Percentiles rank a stretch among this genome's conserved stretches.
These are phyloP conservation scores for Dryobotodes eremita DNA, from an alignment of 2,888 invertebrate genomes.

Conservation along the genomic window DNA sequence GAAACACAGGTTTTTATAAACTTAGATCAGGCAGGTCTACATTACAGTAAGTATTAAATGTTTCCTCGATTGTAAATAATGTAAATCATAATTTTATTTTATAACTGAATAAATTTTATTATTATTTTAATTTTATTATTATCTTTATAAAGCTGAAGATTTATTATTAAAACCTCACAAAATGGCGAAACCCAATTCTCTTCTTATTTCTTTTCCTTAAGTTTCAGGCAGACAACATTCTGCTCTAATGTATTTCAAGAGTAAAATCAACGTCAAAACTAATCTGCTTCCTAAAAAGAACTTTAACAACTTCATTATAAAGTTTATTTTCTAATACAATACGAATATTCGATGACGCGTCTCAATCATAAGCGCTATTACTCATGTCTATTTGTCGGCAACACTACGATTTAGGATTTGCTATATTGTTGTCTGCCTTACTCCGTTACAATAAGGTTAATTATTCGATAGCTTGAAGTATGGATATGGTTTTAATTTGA, in stretches of 20 bases:
- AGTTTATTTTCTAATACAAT: slow-evolving; percentile 12
- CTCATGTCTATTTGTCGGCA: slow-evolving; percentile 51
- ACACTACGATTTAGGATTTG: slow-evolving; percentile 18
- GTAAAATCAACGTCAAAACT: background rate
- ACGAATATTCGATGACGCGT: slow-evolving; percentile 42
- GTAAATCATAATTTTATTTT: no score
- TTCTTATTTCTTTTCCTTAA: background rate
- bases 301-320: background rate
- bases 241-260: background rate
- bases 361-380: slow-evolving; percentile 76
- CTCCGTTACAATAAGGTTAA: background rate
- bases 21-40: no score
- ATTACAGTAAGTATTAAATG: no score
- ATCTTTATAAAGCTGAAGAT: background rate
- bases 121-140: no score
- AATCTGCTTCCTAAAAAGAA: background rate
- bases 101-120: no score
- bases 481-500: slow-evolving; percentile 43
- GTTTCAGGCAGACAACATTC: slow-evolving; percentile 13
- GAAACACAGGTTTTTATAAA: no score
- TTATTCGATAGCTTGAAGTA: background rate
- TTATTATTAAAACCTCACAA: background rate
- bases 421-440: background rate
- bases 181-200: background rate
- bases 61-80: no score